Percentiles rank a stretch among this genome's conserved stretches.
Evolutionary conservation across 2,888 invertebrate genomes (phyloP).

Genomic region (Drosophila parthenogenetica): DNA sequence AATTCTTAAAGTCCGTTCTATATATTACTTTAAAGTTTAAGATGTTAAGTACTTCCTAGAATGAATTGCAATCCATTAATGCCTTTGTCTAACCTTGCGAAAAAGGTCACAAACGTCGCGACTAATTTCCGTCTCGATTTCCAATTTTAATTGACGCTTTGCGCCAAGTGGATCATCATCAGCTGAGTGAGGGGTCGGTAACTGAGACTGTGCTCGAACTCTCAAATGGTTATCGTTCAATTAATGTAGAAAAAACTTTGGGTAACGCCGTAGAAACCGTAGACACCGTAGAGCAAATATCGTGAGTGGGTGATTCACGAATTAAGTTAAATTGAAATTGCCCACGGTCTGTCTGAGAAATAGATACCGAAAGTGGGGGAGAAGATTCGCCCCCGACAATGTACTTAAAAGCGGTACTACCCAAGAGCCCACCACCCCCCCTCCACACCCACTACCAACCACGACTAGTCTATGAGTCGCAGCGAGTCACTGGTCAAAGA

Average conservation of each 20-base stretch:
- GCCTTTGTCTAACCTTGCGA: constrained; percentile 28
- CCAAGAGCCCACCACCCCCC: neutral
- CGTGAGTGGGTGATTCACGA: constrained; percentile 62
- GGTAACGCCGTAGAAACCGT: constrained; percentile 19
- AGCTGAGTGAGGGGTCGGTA: constrained; percentile 10
- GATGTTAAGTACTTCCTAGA: neutral
- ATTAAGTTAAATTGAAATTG: constrained; percentile 72
- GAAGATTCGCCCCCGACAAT: constrained; percentile 40
- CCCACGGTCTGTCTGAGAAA: constrained; percentile 18
- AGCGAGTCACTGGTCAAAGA: constrained; percentile 55
- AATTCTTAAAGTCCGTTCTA: too few species aligned
- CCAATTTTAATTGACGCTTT: constrained; percentile 44
- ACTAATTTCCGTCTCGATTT: constrained; percentile 70
- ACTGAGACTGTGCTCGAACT: too few species aligned
- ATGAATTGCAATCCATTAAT: constrained; percentile 24
- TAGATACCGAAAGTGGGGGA: neutral
- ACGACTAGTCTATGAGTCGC: constrained; percentile 24
- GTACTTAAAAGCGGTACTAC: constrained; percentile 5
- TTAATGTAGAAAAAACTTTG: constrained; percentile 51
- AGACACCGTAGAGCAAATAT: constrained; percentile 24
- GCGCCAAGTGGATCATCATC: constrained; percentile 60
- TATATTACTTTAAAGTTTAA: neutral
- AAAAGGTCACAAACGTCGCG: constrained; percentile 55
- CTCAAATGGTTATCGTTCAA: constrained; percentile 56
- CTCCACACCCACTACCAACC: neutral